Evolutionary conservation across 2,888 invertebrate genomes (phyloP).

Genomic region (Microctonus brassicae): DNA sequence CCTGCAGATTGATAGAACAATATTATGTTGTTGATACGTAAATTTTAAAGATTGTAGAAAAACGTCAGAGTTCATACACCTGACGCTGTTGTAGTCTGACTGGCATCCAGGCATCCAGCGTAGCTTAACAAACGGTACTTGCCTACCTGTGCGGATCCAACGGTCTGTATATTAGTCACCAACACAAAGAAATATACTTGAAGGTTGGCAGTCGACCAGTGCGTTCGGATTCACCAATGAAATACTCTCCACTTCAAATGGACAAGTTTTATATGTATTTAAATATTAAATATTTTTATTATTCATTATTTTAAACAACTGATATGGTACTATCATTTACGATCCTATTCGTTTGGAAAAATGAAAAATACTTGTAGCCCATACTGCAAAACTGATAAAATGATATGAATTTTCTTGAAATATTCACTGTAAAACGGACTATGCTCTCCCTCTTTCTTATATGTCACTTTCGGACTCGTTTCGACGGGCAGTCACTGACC

Average conservation of each 20-base stretch:
- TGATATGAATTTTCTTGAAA: constrained; percentile 7
- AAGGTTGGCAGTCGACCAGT: constrained; percentile 40
- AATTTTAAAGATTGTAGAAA: constrained; percentile 22
- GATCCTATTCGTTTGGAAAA: not conserved
- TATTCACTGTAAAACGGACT: constrained; percentile 39
- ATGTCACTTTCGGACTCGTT: constrained; percentile 48
- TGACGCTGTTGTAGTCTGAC: constrained; percentile 61
- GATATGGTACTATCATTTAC: not conserved
- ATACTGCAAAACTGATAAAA: not conserved
- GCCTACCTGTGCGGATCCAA: constrained; percentile 58
- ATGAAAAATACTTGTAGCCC: not conserved
- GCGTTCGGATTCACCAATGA: constrained; percentile 43
- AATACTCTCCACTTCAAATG: constrained; percentile 15
- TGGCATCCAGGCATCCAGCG: constrained; percentile 59
- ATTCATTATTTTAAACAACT: not conserved
- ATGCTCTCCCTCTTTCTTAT: constrained; percentile 22
- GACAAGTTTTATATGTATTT: not conserved
- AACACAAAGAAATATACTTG: constrained; percentile 52
- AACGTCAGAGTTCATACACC: constrained; percentile 51
- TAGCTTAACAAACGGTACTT: constrained; percentile 65
- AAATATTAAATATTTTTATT: not conserved
- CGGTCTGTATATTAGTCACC: constrained; percentile 46
- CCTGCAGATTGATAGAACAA: constrained; percentile 15
- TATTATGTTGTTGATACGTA: constrained; percentile 15
- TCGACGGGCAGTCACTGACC: constrained; percentile 54